Evolutionary conservation across 2,888 invertebrate species (phyloP).

Genomic region (Metellina segmentata): DNA sequence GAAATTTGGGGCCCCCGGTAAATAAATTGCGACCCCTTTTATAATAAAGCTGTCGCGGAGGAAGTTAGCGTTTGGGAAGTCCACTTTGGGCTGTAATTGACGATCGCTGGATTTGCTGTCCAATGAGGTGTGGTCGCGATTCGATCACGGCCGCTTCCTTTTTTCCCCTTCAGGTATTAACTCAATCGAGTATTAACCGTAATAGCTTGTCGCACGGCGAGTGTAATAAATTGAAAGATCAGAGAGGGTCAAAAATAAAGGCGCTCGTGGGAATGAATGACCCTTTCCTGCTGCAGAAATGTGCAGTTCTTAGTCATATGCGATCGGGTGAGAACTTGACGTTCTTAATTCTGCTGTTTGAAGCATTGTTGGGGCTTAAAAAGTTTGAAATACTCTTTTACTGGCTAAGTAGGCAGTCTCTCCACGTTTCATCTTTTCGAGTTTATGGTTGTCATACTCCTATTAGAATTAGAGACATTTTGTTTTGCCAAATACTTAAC

Average conservation of each 20-base stretch:
- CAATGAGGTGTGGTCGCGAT: conserved; percentile 46
- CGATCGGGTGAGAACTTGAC: too few relatives aligned
- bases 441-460: too few relatives aligned
- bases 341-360: too few relatives aligned
- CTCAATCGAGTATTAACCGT: conserved; percentile 25
- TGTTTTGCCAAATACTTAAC: too few relatives aligned
- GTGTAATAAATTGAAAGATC: conserved; percentile 50
- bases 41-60: conserved; percentile 44
- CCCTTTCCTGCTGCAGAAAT: neutral
- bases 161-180: conserved; percentile 33
- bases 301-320: too few relatives aligned
- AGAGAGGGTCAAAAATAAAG: neutral
- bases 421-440: too few relatives aligned
- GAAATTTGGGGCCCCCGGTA: conserved; percentile 48
- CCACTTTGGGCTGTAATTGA: conserved; percentile 45
- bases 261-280: neutral
- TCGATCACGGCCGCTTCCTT: conserved; percentile 32
- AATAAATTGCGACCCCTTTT: conserved; percentile 46
- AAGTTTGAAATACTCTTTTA: too few relatives aligned
- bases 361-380: too few relatives aligned
- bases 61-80: conserved; percentile 2
- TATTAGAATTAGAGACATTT: too few relatives aligned
- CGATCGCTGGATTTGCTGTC: conserved; percentile 20
- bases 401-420: too few relatives aligned
- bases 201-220: conserved; percentile 5